Evolutionary conservation across 2,888 invertebrate genomes (phyloP).

Genomic region (Chrysotoxum bicinctum): DNA sequence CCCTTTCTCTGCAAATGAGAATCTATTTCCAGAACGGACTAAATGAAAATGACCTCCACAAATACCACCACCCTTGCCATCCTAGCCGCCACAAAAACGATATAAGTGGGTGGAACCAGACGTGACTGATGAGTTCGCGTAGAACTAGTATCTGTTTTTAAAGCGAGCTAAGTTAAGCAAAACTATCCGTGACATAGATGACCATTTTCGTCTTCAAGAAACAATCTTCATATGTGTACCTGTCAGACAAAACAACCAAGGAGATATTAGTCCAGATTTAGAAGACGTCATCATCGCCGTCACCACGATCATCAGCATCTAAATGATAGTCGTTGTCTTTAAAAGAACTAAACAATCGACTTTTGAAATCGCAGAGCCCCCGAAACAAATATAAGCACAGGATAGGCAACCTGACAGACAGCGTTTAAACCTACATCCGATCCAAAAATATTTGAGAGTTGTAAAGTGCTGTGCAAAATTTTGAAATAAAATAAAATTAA

Average conservation of each 20-base stretch:
- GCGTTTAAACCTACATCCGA: slow-evolving; percentile 18
- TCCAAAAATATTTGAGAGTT: slow-evolving; percentile 20
- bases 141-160: slow-evolving; percentile 11
- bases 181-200: slow-evolving; percentile 26
- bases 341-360: slow-evolving; percentile 18
- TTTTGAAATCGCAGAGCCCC: slow-evolving; percentile 11
- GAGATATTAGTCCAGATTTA: slow-evolving; percentile 31
- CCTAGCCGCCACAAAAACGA: not conserved
- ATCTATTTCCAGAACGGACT: slow-evolving; percentile 55
- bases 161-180: slow-evolving; percentile 25
- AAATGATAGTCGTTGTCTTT: slow-evolving; percentile 2
- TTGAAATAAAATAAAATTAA: not conserved
- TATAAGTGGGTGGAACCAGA: not conserved
- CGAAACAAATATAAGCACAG: slow-evolving; percentile 3
- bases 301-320: not conserved
- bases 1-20: slow-evolving; percentile 12
- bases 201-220: not conserved
- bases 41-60: slow-evolving; percentile 47
- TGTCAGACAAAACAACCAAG: not conserved
- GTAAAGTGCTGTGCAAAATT: not conserved
- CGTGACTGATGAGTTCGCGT: slow-evolving; percentile 17
- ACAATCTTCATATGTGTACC: not conserved
- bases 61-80: not conserved
- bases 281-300: slow-evolving; percentile 25
- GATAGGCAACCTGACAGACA: slow-evolving; percentile 3